Percentiles rank a stretch among this genome's conserved stretches.
Evolutionary conservation across 2,888 invertebrate genomes (phyloP).

Genomic region (Tolmerus cingulatus): DNA sequence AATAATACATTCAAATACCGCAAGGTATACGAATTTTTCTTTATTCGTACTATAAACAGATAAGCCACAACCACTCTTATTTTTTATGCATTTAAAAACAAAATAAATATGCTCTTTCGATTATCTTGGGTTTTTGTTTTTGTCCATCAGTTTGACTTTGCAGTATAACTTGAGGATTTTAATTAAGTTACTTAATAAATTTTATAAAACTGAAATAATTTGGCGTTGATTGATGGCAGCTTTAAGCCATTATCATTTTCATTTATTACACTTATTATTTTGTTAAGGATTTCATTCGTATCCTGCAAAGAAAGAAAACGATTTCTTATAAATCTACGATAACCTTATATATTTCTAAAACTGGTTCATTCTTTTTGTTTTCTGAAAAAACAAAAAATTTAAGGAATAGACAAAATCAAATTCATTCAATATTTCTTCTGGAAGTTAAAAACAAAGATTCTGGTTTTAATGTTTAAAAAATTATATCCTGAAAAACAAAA

Average conservation of each 20-base stretch:
- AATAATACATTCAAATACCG: background rate
- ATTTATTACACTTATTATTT: background rate
- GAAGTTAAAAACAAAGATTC: background rate
- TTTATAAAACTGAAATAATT: background rate
- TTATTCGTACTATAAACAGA: background rate
- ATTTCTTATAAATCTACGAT: background rate
- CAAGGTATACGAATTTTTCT: too few species aligned
- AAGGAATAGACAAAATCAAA: too few species aligned
- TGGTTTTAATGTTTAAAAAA: background rate
- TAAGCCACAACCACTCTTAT: background rate
- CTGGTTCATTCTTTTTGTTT: background rate
- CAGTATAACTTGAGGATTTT: background rate
- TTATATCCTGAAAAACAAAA: too few species aligned
- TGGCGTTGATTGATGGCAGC: background rate
- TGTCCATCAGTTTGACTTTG: background rate
- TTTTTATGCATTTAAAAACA: background rate
- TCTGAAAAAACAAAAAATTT: background rate
- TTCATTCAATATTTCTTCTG: too few species aligned
- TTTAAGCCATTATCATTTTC: background rate
- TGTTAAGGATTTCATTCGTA: background rate
- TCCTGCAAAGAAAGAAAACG: background rate
- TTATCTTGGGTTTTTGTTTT: background rate
- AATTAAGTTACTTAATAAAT: background rate
- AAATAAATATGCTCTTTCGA: background rate
- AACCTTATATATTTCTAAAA: background rate